A percentile compares a stretch with the other conserved stretches of the same genome.
Evolutionary conservation across 2,888 invertebrate species (phyloP).

Genomic region (Isotomurus palustris): DNA sequence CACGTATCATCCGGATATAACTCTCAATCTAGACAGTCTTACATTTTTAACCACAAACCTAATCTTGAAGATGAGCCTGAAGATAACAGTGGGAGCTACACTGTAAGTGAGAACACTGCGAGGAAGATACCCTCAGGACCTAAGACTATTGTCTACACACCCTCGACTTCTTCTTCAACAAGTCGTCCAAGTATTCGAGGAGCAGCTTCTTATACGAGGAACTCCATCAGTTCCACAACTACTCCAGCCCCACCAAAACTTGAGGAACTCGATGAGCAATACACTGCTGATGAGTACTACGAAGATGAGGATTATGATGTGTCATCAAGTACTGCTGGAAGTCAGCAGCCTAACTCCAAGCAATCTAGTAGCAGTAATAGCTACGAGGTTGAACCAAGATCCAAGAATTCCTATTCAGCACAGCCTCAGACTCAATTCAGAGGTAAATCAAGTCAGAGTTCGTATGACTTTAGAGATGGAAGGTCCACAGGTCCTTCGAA

Average conservation of each 20-base stretch:
- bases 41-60: slow-evolving; percentile 37
- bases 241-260: slow-evolving; percentile 18
- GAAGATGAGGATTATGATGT: slow-evolving; percentile 28
- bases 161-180: slow-evolving; percentile 19
- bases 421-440: background rate
- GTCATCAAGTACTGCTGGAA: slow-evolving; percentile 5
- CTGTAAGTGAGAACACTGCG: slow-evolving; percentile 18
- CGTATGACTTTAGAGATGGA: slow-evolving; percentile 31
- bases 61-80: slow-evolving; percentile 5
- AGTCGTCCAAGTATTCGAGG: slow-evolving; percentile 13
- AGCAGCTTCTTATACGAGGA: slow-evolving; percentile 1
- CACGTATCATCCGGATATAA: slow-evolving; percentile 44
- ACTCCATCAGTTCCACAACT: slow-evolving; percentile 16
- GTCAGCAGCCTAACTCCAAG: background rate
- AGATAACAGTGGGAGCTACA: background rate
- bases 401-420: slow-evolving; percentile 1
- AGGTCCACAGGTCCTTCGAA: slow-evolving; percentile 17
- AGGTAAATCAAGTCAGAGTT: background rate
- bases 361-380: slow-evolving; percentile 2
- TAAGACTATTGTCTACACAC: slow-evolving; percentile 39
- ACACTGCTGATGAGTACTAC: slow-evolving; percentile 40
- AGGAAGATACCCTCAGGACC: slow-evolving; percentile 39
- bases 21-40: slow-evolving; percentile 41
- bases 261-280: slow-evolving; percentile 31
- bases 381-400: background rate